These are phyloP conservation scores for Pseudomyrmex dendroicus DNA, from an alignment of 1,140 invertebrate species.

Conservation along the genomic window DNA sequence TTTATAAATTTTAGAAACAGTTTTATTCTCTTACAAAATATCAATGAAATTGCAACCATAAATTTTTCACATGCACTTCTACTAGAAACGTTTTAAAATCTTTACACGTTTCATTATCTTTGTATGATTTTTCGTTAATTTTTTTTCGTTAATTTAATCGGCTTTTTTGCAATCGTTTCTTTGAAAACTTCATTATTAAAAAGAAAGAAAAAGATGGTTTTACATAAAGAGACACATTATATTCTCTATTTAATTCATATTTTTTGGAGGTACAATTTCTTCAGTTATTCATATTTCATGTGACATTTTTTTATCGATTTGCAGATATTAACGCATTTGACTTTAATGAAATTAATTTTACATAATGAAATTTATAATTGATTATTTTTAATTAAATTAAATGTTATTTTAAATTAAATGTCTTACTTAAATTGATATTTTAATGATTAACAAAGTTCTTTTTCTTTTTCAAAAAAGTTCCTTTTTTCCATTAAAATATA, in stretches of 20 bases:
- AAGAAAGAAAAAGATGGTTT: too few relatives aligned
- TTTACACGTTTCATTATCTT: too few relatives aligned
- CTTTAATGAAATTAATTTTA: neutral
- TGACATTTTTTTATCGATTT: constrained; percentile 25
- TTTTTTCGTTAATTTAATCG: too few relatives aligned
- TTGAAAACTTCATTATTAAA: too few relatives aligned
- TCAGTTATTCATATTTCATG: neutral
- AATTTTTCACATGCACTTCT: too few relatives aligned
- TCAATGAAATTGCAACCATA: too few relatives aligned
- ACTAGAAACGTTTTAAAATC: too few relatives aligned
- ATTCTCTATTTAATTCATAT: neutral
- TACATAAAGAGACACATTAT: too few relatives aligned
- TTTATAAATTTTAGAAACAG: neutral
- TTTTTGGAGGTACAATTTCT: neutral
- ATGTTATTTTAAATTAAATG: constrained; percentile 6
- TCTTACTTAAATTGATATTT: neutral
- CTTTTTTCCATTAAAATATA: too few relatives aligned
- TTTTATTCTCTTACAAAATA: neutral
- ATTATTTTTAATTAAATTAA: neutral
- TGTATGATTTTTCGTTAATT: too few relatives aligned
- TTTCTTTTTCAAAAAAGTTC: neutral
- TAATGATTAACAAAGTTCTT: neutral
- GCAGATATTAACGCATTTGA: constrained; percentile 14
- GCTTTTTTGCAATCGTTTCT: too few relatives aligned
- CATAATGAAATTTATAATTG: neutral